phyloP scores from a whole-genome alignment of 1,140 invertebrate species.

The Triops longicaudatus region DNA sequence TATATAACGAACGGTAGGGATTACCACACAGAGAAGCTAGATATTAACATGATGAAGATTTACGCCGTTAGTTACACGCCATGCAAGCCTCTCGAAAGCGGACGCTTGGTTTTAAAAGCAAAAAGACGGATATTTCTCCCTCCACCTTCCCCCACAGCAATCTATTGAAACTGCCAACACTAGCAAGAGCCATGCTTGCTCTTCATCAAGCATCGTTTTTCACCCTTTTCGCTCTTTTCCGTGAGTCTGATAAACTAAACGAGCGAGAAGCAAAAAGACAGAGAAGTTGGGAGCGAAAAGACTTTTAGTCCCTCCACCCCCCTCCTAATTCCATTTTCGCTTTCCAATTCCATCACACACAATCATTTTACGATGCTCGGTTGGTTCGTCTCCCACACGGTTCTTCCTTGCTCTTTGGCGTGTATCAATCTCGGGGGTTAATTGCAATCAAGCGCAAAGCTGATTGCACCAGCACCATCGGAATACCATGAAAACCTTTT shows the following conservation, averaged over 20 bases:
- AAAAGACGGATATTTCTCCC: background rate
- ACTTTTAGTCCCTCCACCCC: background rate
- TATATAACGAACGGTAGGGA: background rate
- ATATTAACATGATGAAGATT: background rate
- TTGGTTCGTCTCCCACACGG: background rate
- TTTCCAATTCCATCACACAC: constrained; percentile 1
- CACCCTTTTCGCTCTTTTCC: background rate
- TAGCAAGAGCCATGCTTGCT: constrained; percentile 1
- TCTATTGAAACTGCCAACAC: background rate
- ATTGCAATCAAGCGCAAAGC: constrained; percentile 14
- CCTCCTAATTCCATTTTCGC: background rate
- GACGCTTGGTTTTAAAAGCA: background rate
- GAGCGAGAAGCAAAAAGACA: background rate
- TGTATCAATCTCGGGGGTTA: constrained; percentile 7
- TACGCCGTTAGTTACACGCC: background rate
- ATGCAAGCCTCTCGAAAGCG: background rate
- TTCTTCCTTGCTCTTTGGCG: too few relatives aligned
- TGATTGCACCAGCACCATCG: constrained; percentile 1
- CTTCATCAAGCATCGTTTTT: background rate
- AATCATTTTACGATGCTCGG: constrained; percentile 7
- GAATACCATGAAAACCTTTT: background rate
- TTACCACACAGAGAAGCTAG: background rate
- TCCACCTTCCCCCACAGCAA: background rate
- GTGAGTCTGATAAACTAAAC: too few relatives aligned
- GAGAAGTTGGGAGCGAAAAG: background rate